Evolutionary conservation across 2,797 vertebrate genomes (phyloP).

Genomic region (Geotrypetes seraphini): DNA sequence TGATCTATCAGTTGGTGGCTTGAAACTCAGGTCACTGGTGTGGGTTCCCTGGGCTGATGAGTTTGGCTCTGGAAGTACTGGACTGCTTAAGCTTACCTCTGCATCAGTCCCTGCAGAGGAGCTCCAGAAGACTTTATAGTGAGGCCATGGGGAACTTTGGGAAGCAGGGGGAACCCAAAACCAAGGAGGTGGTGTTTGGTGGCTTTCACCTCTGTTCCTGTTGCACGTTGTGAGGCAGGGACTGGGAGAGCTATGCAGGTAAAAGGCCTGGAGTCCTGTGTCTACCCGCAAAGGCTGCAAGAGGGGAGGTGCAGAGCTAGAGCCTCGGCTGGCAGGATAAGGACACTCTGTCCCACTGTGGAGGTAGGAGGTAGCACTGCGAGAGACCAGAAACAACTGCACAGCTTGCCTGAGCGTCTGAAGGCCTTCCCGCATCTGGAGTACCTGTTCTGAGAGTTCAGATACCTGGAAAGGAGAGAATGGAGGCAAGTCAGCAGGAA

Average conservation of each 20-base stretch:
- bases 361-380: slow-evolving; percentile 2
- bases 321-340: background rate
- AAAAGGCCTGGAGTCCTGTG: slow-evolving; percentile 30
- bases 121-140: slow-evolving; percentile 22
- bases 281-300: slow-evolving; percentile 41
- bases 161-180: slow-evolving; percentile 42
- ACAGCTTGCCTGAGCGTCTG: slow-evolving; percentile 42
- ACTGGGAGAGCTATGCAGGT: slow-evolving; percentile 18
- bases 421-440: slow-evolving; percentile 45
- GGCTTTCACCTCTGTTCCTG: slow-evolving; percentile 17
- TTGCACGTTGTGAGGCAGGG: slow-evolving; percentile 30
- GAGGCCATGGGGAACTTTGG: slow-evolving; percentile 38
- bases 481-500: too few relatives aligned
- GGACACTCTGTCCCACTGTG: background rate
- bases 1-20: too few relatives aligned
- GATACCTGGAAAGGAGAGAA: slow-evolving; percentile 23
- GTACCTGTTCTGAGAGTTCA: slow-evolving; percentile 45
- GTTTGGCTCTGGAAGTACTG: too few relatives aligned
- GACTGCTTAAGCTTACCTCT: slow-evolving; percentile 11
- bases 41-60: too few relatives aligned
- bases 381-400: slow-evolving; percentile 33
- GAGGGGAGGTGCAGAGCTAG: slow-evolving; percentile 4
- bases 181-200: slow-evolving; percentile 26
- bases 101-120: slow-evolving; percentile 23
- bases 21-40: too few relatives aligned